Base-by-base conservation (phyloP, 1,140 invertebrate species). In the Drosophila biarmipes region DNA sequence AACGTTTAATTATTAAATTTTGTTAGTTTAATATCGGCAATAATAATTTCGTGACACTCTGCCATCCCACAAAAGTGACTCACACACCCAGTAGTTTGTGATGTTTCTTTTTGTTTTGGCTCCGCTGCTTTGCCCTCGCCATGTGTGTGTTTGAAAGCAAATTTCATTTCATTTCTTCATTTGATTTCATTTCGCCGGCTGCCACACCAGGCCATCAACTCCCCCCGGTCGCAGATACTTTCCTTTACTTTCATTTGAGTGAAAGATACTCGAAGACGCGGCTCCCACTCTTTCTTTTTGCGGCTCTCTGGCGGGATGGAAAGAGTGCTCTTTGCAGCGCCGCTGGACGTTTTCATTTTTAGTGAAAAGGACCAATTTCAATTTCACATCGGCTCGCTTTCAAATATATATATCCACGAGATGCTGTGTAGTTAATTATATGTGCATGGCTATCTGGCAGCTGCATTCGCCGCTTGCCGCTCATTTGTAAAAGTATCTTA, bases 121-220 rank as follows among this genome's bases (percentile, higher is more conserved):
- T 52, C 63, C 72, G 64, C 43, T 53, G 74, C 46, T 78, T 72
- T 48, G 57, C 56, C 42, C 49, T 66, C 15, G 59, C 29, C 21
- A 21, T 46, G 21, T 46, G 21, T 46, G 31, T 78, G 66, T 80
- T 89, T 80, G 85, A 89, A 89, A 89, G 84, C 84, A 78, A 84
- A 89, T 89, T 89, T 89, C 84, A 89, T 89, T 89, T 87, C 63
- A 89, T 89, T 89, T 89, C 79, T 89, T 89, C 85, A 89, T 90
- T 87, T 90, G 84, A 89, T 87, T 87, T 87, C 72, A 69, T 87
- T 84, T 84, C 43, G 73, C 59, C 55, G 49, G 38, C 48, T 68
- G 19, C 49, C 35, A 27, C 58, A 42, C 68, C 64, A 42, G 34
- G 21, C 53, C 54, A 19, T 24, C 58, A 35, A 53, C 57, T 56